phyloP scores from a whole-genome alignment of 1,140 invertebrate genomes.

The Drosophila sulfurigaster region DNA sequence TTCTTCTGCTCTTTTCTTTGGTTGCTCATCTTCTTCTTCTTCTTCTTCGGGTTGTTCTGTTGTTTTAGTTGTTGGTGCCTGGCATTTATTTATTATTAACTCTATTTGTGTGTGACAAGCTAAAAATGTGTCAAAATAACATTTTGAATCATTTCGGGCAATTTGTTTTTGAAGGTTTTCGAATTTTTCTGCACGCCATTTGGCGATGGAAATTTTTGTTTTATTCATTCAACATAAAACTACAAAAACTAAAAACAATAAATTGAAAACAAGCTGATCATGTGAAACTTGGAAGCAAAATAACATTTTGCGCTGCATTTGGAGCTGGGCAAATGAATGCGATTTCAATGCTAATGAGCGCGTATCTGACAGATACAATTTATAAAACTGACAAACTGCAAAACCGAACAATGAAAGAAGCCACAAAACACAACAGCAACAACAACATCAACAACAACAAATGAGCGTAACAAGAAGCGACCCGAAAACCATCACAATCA shows the following conservation, averaged over 20 bases:
- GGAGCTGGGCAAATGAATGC: slow-evolving; percentile 49
- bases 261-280: slow-evolving; percentile 16
- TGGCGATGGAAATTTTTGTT: slow-evolving; percentile 15
- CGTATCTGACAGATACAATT: slow-evolving; percentile 81
- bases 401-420: slow-evolving; percentile 26
- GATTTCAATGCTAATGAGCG: slow-evolving; percentile 76
- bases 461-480: slow-evolving; percentile 34
- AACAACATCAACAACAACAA: slow-evolving; percentile 27
- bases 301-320: slow-evolving; percentile 22
- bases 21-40: slow-evolving; percentile 28
- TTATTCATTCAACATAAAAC: not conserved
- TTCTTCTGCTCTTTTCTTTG: slow-evolving; percentile 4
- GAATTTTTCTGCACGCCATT: not conserved
- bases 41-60: not conserved
- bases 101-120: slow-evolving; percentile 61
- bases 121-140: slow-evolving; percentile 72
- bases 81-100: slow-evolving; percentile 72
- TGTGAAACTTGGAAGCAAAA: slow-evolving; percentile 1
- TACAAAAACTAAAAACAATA: not conserved
- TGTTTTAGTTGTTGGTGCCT: slow-evolving; percentile 36
- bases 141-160: slow-evolving; percentile 36
- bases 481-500: slow-evolving; percentile 42
- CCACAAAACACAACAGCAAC: slow-evolving; percentile 15
- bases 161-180: slow-evolving; percentile 38
- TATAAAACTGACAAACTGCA: slow-evolving; percentile 73